phyloP scores from a whole-genome alignment of 2,888 invertebrate species.

The Gisinianus flammeolus region DNA sequence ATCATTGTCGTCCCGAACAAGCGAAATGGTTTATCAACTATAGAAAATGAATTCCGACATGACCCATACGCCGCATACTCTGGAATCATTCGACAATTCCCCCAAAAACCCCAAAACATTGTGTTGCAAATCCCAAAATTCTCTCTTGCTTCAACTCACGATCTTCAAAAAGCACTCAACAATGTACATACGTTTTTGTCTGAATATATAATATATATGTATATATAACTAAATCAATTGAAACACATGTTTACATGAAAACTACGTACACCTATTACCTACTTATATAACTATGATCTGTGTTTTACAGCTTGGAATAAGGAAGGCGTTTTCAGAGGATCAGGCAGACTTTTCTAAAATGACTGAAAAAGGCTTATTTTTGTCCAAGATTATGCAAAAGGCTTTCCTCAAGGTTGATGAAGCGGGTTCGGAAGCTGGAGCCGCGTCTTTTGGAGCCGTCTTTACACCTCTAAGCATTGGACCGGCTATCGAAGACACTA shows the following conservation, averaged over 20 bases:
- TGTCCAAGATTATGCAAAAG: slow-evolving; percentile 79
- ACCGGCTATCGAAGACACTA: slow-evolving; percentile 50
- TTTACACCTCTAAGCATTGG: slow-evolving; percentile 54
- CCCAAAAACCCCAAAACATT: slow-evolving; percentile 66
- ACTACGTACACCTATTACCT: background rate
- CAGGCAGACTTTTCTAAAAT: slow-evolving; percentile 73
- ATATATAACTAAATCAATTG: background rate
- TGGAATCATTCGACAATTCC: slow-evolving; percentile 60
- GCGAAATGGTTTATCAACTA: slow-evolving; percentile 40
- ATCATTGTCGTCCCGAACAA: slow-evolving; percentile 51
- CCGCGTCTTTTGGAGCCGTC: slow-evolving; percentile 69
- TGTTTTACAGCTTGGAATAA: slow-evolving; percentile 72
- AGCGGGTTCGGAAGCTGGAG: slow-evolving; percentile 83
- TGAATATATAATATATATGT: background rate
- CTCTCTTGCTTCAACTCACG: slow-evolving; percentile 75
- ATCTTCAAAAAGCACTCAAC: slow-evolving; percentile 68
- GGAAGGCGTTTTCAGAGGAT: slow-evolving; percentile 68
- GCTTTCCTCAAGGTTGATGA: slow-evolving; percentile 85
- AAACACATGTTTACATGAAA: background rate
- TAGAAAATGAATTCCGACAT: slow-evolving; percentile 51
- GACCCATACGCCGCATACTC: slow-evolving; percentile 65
- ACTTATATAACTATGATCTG: background rate
- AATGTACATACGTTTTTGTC: slow-evolving; percentile 66
- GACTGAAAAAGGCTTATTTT: slow-evolving; percentile 66
- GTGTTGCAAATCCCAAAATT: slow-evolving; percentile 76